phyloP scores from a whole-genome alignment of 2,113 vertebrate genomes.

The Siphamia tubifer region DNA sequence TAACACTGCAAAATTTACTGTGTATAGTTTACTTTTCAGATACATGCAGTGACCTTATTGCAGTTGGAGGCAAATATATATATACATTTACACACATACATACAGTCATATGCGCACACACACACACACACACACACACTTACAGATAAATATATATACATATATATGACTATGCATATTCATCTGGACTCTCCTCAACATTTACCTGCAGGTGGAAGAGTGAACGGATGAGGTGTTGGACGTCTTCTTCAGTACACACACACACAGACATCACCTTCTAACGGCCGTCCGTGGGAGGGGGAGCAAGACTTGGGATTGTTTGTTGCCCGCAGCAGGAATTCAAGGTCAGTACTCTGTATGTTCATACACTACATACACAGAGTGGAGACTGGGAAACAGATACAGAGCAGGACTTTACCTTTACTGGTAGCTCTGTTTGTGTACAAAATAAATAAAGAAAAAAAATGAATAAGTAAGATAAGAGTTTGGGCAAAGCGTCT shows the following conservation, averaged over 20 bases:
- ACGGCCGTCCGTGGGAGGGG: conserved; percentile 51
- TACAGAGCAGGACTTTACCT: background rate
- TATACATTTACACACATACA: too few relatives aligned
- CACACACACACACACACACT: too few relatives aligned
- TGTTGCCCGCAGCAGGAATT: conserved; percentile 64
- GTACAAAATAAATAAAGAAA: background rate
- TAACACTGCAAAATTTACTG: too few relatives aligned
- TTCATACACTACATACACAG: background rate
- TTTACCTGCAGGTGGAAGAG: conserved; percentile 69
- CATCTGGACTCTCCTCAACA: background rate
- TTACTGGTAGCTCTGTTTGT: conserved; percentile 11
- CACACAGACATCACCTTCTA: conserved; percentile 57
- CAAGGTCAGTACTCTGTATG: conserved; percentile 69
- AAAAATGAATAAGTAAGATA: background rate
- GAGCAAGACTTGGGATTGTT: conserved; percentile 61
- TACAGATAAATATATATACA: too few relatives aligned
- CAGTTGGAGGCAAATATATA: too few relatives aligned
- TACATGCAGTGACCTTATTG: too few relatives aligned
- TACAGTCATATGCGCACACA: too few relatives aligned
- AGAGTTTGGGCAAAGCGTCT: background rate
- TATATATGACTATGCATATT: too few relatives aligned
- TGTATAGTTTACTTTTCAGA: too few relatives aligned
- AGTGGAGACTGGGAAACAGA: background rate
- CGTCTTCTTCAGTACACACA: conserved; percentile 37
- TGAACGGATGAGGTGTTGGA: conserved; percentile 72